Evolutionary conservation across 1,140 invertebrate species (phyloP), one percentile per base, ranked within the genome.

Genomic region (Drosophila dunni): DNA sequence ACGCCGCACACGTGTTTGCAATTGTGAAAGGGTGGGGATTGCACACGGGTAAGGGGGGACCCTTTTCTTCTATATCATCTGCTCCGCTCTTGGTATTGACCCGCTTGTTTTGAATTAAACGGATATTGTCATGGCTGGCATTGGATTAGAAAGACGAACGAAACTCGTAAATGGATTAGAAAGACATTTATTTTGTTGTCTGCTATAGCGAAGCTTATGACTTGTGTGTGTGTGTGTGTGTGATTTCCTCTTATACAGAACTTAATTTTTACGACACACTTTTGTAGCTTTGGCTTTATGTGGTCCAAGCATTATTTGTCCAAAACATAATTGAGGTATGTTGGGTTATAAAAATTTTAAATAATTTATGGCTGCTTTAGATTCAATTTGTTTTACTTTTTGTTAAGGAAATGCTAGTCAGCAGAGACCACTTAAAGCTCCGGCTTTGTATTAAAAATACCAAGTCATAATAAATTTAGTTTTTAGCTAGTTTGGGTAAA

Each of bases 1-100:
- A 81, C 78, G 83, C 79, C 83, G 83, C 79, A 88, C 83, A 86
- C 83, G 83, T 86, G 83, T 86, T 86, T 69, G 83, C 83, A 88
- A 86, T 88, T 88, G 70, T 44, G 54, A 10, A 38, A n/a, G 46
- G 8, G 38, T 20, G 45, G 33, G 36, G 17, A 24, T 8, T 10
- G 24, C 8, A n/a, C 45, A 38, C 1, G 42, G 6, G 42, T 13
- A 6, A n/a, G 42, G 11, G 10, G 38, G 38, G 64, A 45, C 48
- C 40, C 54, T 40, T 40, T 29, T 20, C 17, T 20, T 20, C 2
- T n/a, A n/a, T n/a, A n/a, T n/a, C 24, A 24, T 1, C 24, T 24
- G 24, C 24, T 29, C 24, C 24, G 24, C 24, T 29, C 24, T 29
- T 6, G 24, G 24, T 29, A 29, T 29, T 29, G 24, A 29, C 24